These are phyloP conservation scores for Diaperis boleti DNA, from an alignment of 2,888 invertebrate species.

Conservation along the genomic window DNA sequence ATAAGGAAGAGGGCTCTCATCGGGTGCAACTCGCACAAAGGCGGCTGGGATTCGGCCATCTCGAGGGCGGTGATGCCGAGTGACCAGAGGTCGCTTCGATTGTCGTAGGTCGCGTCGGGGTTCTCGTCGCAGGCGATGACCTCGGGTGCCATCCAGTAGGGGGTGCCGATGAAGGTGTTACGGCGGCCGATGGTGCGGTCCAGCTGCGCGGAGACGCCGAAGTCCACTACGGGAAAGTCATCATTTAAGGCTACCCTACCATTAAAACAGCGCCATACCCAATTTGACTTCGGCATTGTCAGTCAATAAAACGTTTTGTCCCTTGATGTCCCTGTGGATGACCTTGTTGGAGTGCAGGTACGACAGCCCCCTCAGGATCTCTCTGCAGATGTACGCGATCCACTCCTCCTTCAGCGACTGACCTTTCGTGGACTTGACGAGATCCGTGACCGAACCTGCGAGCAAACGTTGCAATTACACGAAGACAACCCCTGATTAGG, in stretches of 20 bases:
- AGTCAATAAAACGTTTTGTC: constrained; percentile 98
- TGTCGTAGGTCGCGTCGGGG: constrained; percentile 99
- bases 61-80: constrained; percentile 98
- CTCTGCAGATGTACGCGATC: constrained; percentile 99
- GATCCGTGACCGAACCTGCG: constrained; percentile 93
- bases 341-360: constrained; percentile 99
- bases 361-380: constrained; percentile 94
- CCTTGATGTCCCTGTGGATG: constrained; percentile 99
- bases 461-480: not conserved
- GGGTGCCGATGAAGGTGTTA: constrained; percentile 99
- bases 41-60: constrained; percentile 99
- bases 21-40: constrained; percentile 98
- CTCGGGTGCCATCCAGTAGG: constrained; percentile 99
- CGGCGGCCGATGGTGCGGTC: constrained; percentile 98
- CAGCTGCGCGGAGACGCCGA: constrained; percentile 98
- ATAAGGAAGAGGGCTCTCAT: constrained; percentile 99
- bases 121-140: constrained; percentile 99
- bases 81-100: constrained; percentile 93
- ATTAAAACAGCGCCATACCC: constrained; percentile 70
- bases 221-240: constrained; percentile 80
- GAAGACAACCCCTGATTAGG: not conserved
- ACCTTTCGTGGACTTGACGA: constrained; percentile 99
- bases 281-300: constrained; percentile 99
- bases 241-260: not conserved
- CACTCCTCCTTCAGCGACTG: constrained; percentile 99